Evolutionary conservation across 2,797 vertebrate species (phyloP).

Genomic region (Holocentrus rufus): DNA sequence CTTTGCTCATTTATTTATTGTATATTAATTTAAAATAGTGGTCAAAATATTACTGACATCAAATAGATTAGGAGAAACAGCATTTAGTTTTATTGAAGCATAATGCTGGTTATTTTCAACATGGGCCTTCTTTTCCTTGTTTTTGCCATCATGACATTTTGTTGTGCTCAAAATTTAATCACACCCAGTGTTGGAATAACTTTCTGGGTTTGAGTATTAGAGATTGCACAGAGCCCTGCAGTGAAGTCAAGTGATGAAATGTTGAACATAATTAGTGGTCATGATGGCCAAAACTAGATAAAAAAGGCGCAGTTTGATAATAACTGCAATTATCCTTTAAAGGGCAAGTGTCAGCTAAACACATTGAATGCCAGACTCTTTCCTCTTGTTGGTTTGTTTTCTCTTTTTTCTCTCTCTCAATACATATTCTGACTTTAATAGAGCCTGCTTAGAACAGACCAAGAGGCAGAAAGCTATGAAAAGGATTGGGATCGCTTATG

Average conservation of each 20-base stretch:
- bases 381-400: neutral
- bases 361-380: too few relatives aligned
- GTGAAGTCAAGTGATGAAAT: too few relatives aligned
- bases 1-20: too few relatives aligned
- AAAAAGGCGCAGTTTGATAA: slow-evolving; percentile 4
- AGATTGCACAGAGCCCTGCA: too few relatives aligned
- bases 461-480: neutral
- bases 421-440: too few relatives aligned
- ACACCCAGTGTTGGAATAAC: too few relatives aligned
- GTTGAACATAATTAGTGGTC: neutral
- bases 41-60: neutral
- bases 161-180: too few relatives aligned
- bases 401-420: neutral
- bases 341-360: neutral
- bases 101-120: too few relatives aligned
- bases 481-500: slow-evolving; percentile 13
- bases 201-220: too few relatives aligned
- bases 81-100: neutral
- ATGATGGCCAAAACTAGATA: slow-evolving; percentile 1
- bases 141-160: too few relatives aligned
- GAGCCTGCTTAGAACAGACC: too few relatives aligned
- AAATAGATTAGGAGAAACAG: neutral
- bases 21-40: neutral
- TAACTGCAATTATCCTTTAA: slow-evolving; percentile 12
- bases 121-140: too few relatives aligned